A percentile compares a stretch with the other conserved stretches of the same genome.
These are phyloP conservation scores for Alces alces DNA, from an alignment of 2,113 vertebrate species.

Conservation along the genomic window DNA sequence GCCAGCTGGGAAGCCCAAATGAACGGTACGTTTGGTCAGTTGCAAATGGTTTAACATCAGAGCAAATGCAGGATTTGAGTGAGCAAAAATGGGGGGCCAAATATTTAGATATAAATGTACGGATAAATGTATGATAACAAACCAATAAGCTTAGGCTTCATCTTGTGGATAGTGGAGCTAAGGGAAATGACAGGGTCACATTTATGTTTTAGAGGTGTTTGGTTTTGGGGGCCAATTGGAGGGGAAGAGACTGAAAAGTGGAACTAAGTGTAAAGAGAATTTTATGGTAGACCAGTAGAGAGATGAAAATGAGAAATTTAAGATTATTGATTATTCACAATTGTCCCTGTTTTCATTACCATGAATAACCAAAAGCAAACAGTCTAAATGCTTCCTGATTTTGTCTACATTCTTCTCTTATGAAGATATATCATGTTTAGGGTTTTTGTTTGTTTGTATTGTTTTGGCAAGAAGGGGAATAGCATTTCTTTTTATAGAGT, in stretches of 20 bases:
- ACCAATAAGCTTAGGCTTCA: background rate
- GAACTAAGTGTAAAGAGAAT: background rate
- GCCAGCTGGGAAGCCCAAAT: background rate
- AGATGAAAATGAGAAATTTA: conserved; percentile 11
- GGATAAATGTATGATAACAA: background rate
- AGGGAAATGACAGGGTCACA: background rate
- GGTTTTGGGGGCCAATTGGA: background rate
- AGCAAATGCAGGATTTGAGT: background rate
- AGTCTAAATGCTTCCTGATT: background rate
- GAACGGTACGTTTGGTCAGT: background rate
- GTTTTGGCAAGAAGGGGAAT: background rate
- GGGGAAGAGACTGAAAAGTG: background rate
- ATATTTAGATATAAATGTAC: background rate
- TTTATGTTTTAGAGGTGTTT: background rate
- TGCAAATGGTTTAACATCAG: background rate
- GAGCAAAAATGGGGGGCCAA: background rate
- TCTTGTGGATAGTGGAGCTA: background rate
- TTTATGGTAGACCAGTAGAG: background rate
- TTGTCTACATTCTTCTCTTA: background rate
- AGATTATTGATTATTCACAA: conserved; percentile 27
- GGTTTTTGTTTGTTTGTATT: background rate
- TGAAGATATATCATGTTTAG: background rate
- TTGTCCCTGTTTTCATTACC: background rate
- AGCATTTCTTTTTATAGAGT: background rate
- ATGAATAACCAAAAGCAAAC: background rate